These are phyloP conservation scores for Cyclina sinensis DNA, from an alignment of 1,140 invertebrate species.

Conservation along the genomic window DNA sequence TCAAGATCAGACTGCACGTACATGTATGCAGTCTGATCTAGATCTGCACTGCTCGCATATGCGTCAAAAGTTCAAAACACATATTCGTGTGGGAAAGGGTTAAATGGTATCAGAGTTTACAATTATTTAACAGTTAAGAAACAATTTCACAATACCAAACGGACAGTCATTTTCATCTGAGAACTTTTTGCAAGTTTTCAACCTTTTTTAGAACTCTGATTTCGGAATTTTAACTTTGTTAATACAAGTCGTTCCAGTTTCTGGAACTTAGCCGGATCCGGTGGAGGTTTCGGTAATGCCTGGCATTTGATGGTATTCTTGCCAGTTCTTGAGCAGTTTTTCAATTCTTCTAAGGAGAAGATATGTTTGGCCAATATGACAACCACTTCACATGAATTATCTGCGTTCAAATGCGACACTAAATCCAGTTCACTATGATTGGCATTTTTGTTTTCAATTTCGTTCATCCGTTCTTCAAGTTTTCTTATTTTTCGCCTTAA, in stretches of 20 bases:
- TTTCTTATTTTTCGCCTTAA: no score
- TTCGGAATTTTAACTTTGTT: neutral
- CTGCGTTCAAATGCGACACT: neutral
- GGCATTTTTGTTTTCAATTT: no score
- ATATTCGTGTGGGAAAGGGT: no score
- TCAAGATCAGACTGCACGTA: no score
- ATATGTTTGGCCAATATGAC: neutral
- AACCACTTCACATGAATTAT: neutral
- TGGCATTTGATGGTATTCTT: conserved; percentile 21
- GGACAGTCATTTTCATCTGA: neutral
- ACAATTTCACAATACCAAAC: no score
- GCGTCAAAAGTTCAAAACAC: no score
- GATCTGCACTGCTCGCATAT: no score
- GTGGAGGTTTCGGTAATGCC: neutral
- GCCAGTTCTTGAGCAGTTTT: neutral
- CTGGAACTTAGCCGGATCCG: neutral
- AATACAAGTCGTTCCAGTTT: conserved; percentile 17
- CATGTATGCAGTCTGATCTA: no score
- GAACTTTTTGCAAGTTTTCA: conserved; percentile 49
- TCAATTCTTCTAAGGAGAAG: neutral
- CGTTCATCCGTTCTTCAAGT: no score
- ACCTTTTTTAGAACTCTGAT: conserved; percentile 31
- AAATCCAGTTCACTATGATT: neutral
- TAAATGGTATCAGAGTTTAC: no score
- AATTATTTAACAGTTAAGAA: no score